Base-by-base conservation (phyloP, 2,113 vertebrate species). In the Caranx melampygus region DNA sequence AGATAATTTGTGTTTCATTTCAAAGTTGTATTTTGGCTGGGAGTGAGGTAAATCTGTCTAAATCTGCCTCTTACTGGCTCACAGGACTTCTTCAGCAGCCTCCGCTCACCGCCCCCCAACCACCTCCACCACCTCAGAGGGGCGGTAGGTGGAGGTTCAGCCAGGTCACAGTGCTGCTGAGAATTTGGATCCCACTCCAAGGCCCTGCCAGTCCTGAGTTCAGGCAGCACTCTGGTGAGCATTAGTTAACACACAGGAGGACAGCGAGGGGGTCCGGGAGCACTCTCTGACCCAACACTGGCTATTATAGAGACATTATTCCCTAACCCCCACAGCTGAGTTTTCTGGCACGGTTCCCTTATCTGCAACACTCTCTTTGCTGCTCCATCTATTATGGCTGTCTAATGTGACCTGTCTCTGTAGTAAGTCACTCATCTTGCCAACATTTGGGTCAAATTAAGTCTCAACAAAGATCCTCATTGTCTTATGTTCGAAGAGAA, bases 181-280 rank as follows among this genome's bases (percentile, higher is more conserved):
- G 87, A 77, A 75, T 88, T 78, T 40, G 63, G 74, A 86, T 87
- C 88, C 86, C 83, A 74, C 73, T 90, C 82, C 13, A 61, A 82
- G 81, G 75, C 86, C 81, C 65, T 88, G 86, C 88, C 84, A 88
- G 85, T 76, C 75, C 79, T 1, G 51, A 85, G 89, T 87, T 83
- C 88, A 89, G 72, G 79, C 86, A 55, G 66, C 75, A 88, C 75
- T 88, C 90, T 91, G 92, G 70, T 92, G 93, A 94, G 84, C 54
- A 59, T 94, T 95, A 95, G 88, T 95, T 95, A 96, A 94, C 85
- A 91, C 82, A 84, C 66, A 84, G 78, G 90, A 91, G 87, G 80
- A 89, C 91, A 87, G 79, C 59, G 26, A 61, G 58, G 71, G 60
- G 55, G 44, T 60, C 60, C 11, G 4, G 68, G 69, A 71, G 81